Evolutionary conservation across 2,888 invertebrate genomes (phyloP).

Genomic region (Melangyna quadrimaculata): DNA sequence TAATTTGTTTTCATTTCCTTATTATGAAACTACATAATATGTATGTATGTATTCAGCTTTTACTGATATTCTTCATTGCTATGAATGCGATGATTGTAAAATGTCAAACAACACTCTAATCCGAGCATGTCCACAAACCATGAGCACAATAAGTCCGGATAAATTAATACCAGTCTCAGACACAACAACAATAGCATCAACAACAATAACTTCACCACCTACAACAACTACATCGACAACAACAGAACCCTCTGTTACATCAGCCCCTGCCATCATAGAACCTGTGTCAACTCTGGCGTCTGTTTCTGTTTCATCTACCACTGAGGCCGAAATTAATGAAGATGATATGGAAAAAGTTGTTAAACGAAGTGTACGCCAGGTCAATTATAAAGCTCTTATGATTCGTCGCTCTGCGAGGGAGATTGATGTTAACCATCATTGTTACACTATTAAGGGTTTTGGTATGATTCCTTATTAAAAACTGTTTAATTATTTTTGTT

Average conservation of each 20-base stretch:
- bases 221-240: not conserved
- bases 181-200: not conserved
- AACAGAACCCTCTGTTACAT: not conserved
- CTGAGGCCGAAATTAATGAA: not conserved
- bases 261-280: not conserved
- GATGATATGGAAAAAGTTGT: not conserved
- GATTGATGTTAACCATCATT: not conserved
- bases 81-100: constrained; percentile 74
- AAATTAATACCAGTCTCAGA: not conserved
- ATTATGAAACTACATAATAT: too few relatives aligned
- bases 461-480: constrained; percentile 1
- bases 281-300: not conserved
- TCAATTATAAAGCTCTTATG: not conserved
- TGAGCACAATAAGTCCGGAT: not conserved
- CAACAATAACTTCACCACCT: not conserved
- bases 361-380: not conserved
- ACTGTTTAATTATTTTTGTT: not conserved
- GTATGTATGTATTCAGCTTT: not conserved
- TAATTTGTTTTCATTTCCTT: too few relatives aligned
- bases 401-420: not conserved
- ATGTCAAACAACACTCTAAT: constrained; percentile 29
- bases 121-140: constrained; percentile 40
- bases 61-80: constrained; percentile 73
- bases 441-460: constrained; percentile 5
- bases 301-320: not conserved